Percentiles rank a stretch among this genome's conserved stretches.
Evolutionary conservation across 2,888 invertebrate genomes (phyloP).

Genomic region (Microctonus hyperodae): DNA sequence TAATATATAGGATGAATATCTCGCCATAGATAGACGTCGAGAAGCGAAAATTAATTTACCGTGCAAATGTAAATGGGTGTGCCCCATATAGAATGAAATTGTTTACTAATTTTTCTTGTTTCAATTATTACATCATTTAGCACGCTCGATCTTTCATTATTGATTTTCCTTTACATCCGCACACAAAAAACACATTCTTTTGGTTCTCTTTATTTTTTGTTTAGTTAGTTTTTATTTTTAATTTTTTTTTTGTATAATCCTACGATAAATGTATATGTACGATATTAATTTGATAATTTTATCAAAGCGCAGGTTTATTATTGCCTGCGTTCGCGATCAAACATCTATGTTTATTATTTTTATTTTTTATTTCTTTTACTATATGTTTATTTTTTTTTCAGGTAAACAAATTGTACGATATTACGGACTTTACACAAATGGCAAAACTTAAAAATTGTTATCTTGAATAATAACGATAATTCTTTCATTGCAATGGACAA

Average conservation of each 20-base stretch:
- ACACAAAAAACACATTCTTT: neutral
- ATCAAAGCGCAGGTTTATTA: neutral
- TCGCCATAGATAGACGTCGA: constrained; percentile 31
- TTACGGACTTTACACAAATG: neutral
- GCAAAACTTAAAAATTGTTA: neutral
- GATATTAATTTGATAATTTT: neutral
- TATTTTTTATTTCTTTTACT: neutral
- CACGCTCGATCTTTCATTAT: neutral
- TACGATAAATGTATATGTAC: constrained; percentile 10
- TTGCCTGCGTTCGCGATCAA: neutral
- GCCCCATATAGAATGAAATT: neutral
- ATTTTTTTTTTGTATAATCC: constrained; percentile 21
- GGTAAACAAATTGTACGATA: constrained; percentile 16
- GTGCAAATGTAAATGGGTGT: constrained; percentile 45
- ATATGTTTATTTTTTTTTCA: neutral
- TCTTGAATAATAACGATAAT: neutral
- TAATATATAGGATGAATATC: constrained; percentile 11
- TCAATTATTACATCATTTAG: constrained; percentile 1
- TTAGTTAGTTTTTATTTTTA: constrained; percentile 10
- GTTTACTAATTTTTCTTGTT: neutral
- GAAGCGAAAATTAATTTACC: constrained; percentile 44
- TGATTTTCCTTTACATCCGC: neutral
- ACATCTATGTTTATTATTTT: neutral
- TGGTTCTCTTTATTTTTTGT: constrained; percentile 5
- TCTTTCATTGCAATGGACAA: neutral